These are phyloP conservation scores for Datnioides undecimradiatus DNA, from an alignment of 2,113 vertebrate genomes.

Conservation along the genomic window DNA sequence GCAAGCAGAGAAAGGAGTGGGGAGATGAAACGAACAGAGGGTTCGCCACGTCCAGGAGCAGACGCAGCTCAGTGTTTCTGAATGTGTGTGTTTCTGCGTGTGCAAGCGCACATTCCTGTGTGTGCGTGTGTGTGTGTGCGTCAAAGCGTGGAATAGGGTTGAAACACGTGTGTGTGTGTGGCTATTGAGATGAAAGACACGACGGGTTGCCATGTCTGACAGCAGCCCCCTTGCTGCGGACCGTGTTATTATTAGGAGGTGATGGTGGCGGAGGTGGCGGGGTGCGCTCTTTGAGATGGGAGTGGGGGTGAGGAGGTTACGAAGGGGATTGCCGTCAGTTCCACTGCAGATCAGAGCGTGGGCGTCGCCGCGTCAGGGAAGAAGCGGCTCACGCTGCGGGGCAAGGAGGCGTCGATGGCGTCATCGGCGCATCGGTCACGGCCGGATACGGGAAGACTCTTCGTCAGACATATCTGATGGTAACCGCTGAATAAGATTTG, in stretches of 20 bases:
- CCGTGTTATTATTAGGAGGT: constrained; percentile 70
- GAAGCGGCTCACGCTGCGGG: constrained; percentile 2
- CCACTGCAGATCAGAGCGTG: constrained; percentile 43
- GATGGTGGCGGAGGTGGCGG: constrained; percentile 48
- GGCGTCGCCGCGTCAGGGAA: constrained; percentile 49
- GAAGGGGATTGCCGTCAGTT: constrained; percentile 20
- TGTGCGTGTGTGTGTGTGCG: constrained; percentile 29
- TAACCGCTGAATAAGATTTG: constrained; percentile 14
- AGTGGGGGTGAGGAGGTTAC: constrained; percentile 59
- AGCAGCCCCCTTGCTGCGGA: constrained; percentile 62
- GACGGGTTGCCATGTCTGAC: constrained; percentile 75
- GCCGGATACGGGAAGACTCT: background rate
- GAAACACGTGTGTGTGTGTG: constrained; percentile 48
- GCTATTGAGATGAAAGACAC: constrained; percentile 75
- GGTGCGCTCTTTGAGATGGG: constrained; percentile 62
- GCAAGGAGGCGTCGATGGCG: background rate
- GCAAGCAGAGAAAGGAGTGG: constrained; percentile 65
- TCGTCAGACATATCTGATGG: constrained; percentile 17
- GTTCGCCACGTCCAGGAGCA: constrained; percentile 63
- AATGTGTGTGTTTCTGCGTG: constrained; percentile 24
- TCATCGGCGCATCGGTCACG: constrained; percentile 25
- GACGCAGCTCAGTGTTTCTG: constrained; percentile 28
- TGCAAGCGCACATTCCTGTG: too few species aligned
- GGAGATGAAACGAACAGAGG: constrained; percentile 72
- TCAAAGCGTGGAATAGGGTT: constrained; percentile 51